phyloP scores from a whole-genome alignment of 2,113 vertebrate species.

The Marmota monax region DNA sequence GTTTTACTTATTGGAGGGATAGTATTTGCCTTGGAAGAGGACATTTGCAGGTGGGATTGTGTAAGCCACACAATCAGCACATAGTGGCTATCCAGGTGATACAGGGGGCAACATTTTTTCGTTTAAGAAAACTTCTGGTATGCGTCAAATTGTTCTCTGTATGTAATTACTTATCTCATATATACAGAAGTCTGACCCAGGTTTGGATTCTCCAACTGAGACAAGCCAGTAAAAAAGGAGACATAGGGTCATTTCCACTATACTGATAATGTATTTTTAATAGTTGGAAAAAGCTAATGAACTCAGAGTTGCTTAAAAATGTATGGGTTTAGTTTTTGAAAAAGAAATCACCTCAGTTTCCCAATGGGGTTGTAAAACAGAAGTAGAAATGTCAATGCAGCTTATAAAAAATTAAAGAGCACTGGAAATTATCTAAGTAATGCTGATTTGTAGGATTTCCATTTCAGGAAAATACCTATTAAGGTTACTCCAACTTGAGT shows the following conservation, averaged over 20 bases:
- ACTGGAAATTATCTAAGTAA: constrained; percentile 26
- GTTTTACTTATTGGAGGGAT: too few species aligned
- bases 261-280: constrained; percentile 42
- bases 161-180: too few species aligned
- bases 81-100: too few species aligned
- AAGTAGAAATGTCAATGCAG: constrained; percentile 19
- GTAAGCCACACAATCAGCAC: too few species aligned
- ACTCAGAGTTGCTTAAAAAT: constrained; percentile 56
- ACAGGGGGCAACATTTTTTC: too few species aligned
- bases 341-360: constrained; percentile 50
- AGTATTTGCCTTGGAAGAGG: too few species aligned
- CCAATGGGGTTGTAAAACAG: constrained; percentile 46
- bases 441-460: constrained; percentile 40
- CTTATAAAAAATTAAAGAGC: constrained; percentile 50
- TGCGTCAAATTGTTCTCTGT: too few species aligned
- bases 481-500: background rate
- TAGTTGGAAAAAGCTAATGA: constrained; percentile 38
- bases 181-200: too few species aligned
- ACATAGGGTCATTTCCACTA: constrained; percentile 35
- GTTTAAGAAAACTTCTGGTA: too few species aligned
- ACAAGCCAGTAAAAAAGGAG: background rate
- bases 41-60: too few species aligned
- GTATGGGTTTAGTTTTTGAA: constrained; percentile 20
- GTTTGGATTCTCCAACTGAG: too few species aligned
- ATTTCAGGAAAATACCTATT: constrained; percentile 38